Conservation (phyloP, 2,113 vertebrate genomes). For the Piaya cayana region DNA sequence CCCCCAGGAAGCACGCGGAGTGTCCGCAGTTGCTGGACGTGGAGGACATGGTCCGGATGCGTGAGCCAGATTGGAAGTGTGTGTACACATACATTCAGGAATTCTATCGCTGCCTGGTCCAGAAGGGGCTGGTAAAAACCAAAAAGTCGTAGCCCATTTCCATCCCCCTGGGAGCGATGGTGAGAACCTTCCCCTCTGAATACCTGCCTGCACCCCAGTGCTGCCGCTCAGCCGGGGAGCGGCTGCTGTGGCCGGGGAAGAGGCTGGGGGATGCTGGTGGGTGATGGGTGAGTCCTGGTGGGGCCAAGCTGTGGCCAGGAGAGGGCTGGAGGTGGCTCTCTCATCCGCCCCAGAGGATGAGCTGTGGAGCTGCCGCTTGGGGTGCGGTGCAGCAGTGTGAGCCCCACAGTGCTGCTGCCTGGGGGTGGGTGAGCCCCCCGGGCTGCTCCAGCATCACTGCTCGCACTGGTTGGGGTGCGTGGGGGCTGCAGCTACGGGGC, state of each 20-base stretch:
- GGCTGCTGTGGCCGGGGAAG: background rate
- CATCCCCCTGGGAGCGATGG: constrained; percentile 72
- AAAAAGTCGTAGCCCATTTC: constrained; percentile 92
- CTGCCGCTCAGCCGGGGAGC: background rate
- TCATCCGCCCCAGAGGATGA: background rate
- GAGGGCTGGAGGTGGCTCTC: background rate
- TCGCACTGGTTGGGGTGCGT: background rate
- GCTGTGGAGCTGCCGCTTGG: background rate
- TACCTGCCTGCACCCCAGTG: background rate
- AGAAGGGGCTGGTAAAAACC: constrained; percentile 99
- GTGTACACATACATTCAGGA: constrained; percentile 99
- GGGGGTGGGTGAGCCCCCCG: background rate
- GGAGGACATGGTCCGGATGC: constrained; percentile 99
- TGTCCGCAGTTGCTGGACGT: constrained; percentile 98
- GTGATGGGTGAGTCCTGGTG: background rate
- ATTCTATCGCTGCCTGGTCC: constrained; percentile 99
- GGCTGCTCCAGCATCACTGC: background rate
- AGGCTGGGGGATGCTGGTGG: background rate
- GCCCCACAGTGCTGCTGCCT: rapidly evolving
- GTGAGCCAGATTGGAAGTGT: constrained; percentile 99
- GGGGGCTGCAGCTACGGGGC: background rate
- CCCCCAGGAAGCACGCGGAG: constrained; percentile 94
- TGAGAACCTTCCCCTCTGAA: constrained; percentile 73
- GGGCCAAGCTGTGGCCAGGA: background rate
- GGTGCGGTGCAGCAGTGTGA: background rate